Conservation (phyloP, 92 coral and sea anemone species). For the Ricordea florida region DNA sequence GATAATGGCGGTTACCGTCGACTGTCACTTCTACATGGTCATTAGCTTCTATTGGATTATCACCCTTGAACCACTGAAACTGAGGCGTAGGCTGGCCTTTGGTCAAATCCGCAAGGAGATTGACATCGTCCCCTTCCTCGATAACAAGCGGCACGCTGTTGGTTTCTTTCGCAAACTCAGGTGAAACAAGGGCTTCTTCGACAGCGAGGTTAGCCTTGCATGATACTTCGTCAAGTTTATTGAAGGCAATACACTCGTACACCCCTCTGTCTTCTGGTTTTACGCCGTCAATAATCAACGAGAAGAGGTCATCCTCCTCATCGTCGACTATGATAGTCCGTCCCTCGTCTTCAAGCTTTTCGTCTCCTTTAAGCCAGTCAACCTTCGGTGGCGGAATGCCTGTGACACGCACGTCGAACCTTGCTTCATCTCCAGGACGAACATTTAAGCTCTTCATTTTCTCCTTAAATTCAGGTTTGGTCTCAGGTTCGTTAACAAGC, state of each 20-base stretch:
- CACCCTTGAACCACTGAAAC: conserved; percentile 89
- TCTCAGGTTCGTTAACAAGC: conserved; percentile 75
- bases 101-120: conserved; percentile 68
- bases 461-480: conserved; percentile 74
- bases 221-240: conserved; percentile 61
- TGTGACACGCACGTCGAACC: conserved; percentile 77
- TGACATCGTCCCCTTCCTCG: conserved; percentile 75
- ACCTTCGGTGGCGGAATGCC: conserved; percentile 76
- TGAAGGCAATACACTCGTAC: conserved; percentile 73
- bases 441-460: conserved; percentile 62
- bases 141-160: conserved; percentile 59
- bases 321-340: conserved; percentile 76
- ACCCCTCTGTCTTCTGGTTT: conserved; percentile 75
- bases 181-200: conserved; percentile 63
- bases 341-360: conserved; percentile 78
- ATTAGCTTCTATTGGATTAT: conserved; percentile 59
- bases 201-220: conserved; percentile 57
- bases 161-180: conserved; percentile 52
- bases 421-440: conserved; percentile 74
- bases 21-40: conserved; percentile 56
- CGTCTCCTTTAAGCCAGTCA: conserved; percentile 90
- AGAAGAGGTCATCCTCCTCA: conserved; percentile 80
- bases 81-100: conserved; percentile 87
- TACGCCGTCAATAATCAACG: conserved; percentile 73
- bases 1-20: conserved; percentile 47